A percentile compares a stretch with the other conserved stretches of the same genome.
Evolutionary conservation across 2,113 vertebrate species (phyloP).

Genomic region (Osmerus mordax): DNA sequence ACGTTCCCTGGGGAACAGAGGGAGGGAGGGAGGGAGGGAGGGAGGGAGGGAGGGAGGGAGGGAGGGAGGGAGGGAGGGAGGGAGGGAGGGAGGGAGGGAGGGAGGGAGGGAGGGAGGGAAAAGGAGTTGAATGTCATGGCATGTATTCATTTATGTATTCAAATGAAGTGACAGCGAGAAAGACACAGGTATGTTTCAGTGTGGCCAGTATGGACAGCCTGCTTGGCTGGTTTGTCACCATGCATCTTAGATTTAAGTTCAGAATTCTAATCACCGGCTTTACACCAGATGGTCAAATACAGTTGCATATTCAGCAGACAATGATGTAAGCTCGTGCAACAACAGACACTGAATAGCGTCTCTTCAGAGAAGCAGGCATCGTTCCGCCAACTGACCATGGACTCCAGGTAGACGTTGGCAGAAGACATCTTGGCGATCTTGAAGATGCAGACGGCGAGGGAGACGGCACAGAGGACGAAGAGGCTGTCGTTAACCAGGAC

Average conservation of each 20-base stretch:
- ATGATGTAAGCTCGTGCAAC: no score
- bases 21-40: constrained; percentile 27
- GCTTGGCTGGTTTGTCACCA: no score
- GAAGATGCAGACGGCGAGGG: constrained; percentile 88
- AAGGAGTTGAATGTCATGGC: background rate
- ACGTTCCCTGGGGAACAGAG: constrained; percentile 78
- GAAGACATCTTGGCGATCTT: constrained; percentile 95
- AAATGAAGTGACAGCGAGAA: background rate
- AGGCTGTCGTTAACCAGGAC: constrained; percentile 90
- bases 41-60: constrained; percentile 24
- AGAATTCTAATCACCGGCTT: no score
- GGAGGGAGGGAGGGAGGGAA: constrained; percentile 22
- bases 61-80: constrained; percentile 24
- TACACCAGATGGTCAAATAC: no score
- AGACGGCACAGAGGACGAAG: constrained; percentile 90
- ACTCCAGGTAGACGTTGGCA: constrained; percentile 97
- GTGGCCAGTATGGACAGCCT: no score
- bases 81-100: constrained; percentile 24
- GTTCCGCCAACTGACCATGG: constrained; percentile 75
- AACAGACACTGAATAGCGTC: no score
- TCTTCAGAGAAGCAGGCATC: no score
- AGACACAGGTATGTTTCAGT: background rate
- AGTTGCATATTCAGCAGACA: no score
- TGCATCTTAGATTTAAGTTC: no score
- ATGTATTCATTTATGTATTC: background rate